These are phyloP conservation scores for Bombycilla garrulus DNA, from an alignment of 2,113 vertebrate species.

Conservation along the genomic window DNA sequence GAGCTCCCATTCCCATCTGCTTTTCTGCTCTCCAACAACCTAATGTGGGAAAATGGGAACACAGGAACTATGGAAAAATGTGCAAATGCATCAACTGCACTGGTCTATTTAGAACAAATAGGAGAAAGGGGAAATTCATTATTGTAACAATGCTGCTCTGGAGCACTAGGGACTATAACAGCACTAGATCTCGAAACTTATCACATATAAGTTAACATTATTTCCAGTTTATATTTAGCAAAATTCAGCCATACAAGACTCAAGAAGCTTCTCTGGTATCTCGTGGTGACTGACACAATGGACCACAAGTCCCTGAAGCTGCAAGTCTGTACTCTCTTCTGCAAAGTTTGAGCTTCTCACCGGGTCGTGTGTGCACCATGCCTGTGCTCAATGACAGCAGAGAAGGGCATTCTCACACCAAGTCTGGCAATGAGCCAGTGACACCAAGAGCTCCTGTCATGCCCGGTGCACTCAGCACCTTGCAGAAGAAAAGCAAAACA, in stretches of 20 bases:
- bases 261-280: not conserved
- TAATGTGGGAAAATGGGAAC: not conserved
- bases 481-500: not conserved
- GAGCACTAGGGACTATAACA: not conserved
- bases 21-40: not conserved
- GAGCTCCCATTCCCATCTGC: not conserved
- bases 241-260: not conserved
- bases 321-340: not conserved
- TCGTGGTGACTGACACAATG: rapidly evolving
- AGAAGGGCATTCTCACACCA: not conserved
- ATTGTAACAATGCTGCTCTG: not conserved
- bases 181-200: not conserved
- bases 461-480: not conserved
- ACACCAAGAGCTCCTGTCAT: not conserved
- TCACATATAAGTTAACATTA: not conserved
- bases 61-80: not conserved
- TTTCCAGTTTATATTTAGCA: not conserved
- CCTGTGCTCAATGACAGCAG: rapidly evolving
- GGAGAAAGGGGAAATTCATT: not conserved
- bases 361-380: rapidly evolving
- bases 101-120: not conserved
- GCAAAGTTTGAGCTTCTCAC: not conserved
- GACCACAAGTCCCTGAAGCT: not conserved
- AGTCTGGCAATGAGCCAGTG: not conserved
- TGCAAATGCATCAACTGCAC: not conserved